Conservation (phyloP, 1,140 invertebrate genomes). For the Armadillidium nasatum region DNA sequence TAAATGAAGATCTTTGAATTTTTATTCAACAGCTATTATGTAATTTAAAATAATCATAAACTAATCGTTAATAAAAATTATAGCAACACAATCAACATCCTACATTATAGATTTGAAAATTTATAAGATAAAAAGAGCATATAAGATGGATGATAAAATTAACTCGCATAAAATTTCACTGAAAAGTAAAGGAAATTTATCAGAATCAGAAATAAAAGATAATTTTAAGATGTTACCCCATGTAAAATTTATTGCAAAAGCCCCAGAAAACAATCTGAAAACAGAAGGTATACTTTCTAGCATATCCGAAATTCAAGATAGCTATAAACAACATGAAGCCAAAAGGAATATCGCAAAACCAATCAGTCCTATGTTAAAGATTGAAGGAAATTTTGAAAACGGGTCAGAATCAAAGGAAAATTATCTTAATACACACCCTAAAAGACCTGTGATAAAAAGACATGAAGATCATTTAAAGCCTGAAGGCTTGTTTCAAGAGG, state of each 20-base stretch:
- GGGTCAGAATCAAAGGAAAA: not conserved
- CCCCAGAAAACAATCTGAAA: constrained; percentile 19
- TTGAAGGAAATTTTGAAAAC: not conserved
- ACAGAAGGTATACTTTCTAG: constrained; percentile 24
- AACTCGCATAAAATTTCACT: too few relatives aligned
- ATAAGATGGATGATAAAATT: too few relatives aligned
- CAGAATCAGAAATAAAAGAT: constrained; percentile 20
- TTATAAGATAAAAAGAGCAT: too few relatives aligned
- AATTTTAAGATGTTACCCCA: constrained; percentile 10
- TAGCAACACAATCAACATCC: too few relatives aligned
- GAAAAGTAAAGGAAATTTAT: not conserved
- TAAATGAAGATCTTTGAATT: too few relatives aligned
- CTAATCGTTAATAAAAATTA: too few relatives aligned
- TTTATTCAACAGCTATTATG: too few relatives aligned
- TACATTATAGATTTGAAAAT: too few relatives aligned
- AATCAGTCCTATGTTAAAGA: constrained; percentile 5
- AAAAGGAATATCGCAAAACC: constrained; percentile 14
- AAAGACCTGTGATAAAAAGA: not conserved
- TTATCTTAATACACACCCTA: not conserved
- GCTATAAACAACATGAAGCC: not conserved
- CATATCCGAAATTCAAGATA: constrained; percentile 22
- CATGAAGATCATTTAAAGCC: constrained; percentile 7
- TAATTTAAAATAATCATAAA: too few relatives aligned
- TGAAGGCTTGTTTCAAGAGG: constrained; percentile 13
- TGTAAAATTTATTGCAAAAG: constrained; percentile 17